Evolutionary conservation across 30 jellyfish, hydroid and myxozoan genomes (phyloP).

Genomic region (Mastigias papua): DNA sequence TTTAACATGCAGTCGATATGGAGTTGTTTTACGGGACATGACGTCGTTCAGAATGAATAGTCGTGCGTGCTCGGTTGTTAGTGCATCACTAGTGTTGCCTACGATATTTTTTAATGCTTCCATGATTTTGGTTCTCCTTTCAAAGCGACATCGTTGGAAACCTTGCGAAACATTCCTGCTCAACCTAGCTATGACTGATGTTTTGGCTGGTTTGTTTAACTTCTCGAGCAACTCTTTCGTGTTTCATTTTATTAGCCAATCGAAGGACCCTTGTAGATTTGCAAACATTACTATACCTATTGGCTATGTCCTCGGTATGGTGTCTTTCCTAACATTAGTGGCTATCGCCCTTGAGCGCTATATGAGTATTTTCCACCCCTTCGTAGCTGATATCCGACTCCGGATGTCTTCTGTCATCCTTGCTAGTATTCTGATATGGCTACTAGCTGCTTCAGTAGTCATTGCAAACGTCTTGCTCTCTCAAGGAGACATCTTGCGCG

Average conservation of each 20-base stretch:
- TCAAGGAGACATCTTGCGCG: not conserved
- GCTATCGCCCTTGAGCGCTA: slow-evolving; percentile 48
- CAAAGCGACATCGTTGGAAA: slow-evolving; percentile 21
- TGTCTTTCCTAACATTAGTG: slow-evolving; percentile 25
- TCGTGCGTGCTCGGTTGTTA: not conserved
- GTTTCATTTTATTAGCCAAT: not conserved
- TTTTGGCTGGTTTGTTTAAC: slow-evolving; percentile 15
- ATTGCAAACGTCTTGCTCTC: not conserved
- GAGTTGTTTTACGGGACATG: not conserved
- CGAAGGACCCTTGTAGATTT: slow-evolving; percentile 34
- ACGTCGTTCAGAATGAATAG: not conserved
- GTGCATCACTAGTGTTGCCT: not conserved
- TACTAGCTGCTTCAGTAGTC: not conserved
- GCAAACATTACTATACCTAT: slow-evolving; percentile 21
- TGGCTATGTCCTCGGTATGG: slow-evolving; percentile 21
- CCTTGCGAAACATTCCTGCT: slow-evolving; percentile 47
- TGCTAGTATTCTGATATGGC: slow-evolving; percentile 15
- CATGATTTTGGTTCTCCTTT: slow-evolving; percentile 1
- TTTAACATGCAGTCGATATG: not conserved
- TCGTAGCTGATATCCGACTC: not conserved
- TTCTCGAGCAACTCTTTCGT: slow-evolving; percentile 2
- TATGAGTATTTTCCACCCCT: slow-evolving; percentile 52
- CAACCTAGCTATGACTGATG: slow-evolving; percentile 43
- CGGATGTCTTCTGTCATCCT: not conserved
- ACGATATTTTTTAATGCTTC: not conserved